A percentile compares a stretch with the other conserved stretches of the same genome.
Evolutionary conservation across 2,113 vertebrate species (phyloP).

Genomic region (Lepisosteus oculatus): DNA sequence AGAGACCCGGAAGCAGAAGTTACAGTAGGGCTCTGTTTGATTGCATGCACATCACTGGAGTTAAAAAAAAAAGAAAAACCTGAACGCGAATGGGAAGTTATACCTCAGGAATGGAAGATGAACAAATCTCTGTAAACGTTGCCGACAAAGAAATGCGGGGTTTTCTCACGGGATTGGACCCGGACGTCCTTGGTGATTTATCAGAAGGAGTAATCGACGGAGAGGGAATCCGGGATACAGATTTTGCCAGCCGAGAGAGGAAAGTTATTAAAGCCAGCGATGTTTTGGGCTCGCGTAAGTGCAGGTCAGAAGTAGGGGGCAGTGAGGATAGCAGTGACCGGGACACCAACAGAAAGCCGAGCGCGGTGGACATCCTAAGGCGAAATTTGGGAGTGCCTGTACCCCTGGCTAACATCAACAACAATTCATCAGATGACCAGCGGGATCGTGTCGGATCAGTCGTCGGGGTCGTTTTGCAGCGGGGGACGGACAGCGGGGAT

Average conservation of each 20-base stretch:
- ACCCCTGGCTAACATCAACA: neutral
- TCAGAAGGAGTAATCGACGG: constrained; percentile 47
- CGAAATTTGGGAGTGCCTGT: constrained; percentile 47
- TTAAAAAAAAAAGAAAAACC: too few relatives aligned
- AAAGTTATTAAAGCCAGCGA: constrained; percentile 22
- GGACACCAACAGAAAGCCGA: constrained; percentile 45
- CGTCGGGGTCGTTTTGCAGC: constrained; percentile 17
- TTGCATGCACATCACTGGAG: too few relatives aligned
- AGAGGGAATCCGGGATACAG: constrained; percentile 46
- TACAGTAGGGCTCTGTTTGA: too few relatives aligned
- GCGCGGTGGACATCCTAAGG: constrained; percentile 52
- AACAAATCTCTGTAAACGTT: constrained; percentile 57
- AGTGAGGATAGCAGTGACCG: constrained; percentile 42
- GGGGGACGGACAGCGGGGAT: constrained; percentile 19
- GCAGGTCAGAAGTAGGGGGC: constrained; percentile 30
- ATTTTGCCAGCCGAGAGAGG: constrained; percentile 33
- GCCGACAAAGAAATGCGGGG: constrained; percentile 52
- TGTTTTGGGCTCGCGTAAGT: constrained; percentile 26
- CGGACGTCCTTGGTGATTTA: constrained; percentile 41
- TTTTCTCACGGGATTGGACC: constrained; percentile 47
- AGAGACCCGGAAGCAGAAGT: too few relatives aligned
- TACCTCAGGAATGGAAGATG: constrained; percentile 78
- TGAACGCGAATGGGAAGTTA: constrained; percentile 55
- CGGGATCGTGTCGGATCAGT: constrained; percentile 13
- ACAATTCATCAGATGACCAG: constrained; percentile 19